These are phyloP conservation scores for Thryonomys swinderianus DNA, from an alignment of 2,113 vertebrate species.

Conservation along the genomic window DNA sequence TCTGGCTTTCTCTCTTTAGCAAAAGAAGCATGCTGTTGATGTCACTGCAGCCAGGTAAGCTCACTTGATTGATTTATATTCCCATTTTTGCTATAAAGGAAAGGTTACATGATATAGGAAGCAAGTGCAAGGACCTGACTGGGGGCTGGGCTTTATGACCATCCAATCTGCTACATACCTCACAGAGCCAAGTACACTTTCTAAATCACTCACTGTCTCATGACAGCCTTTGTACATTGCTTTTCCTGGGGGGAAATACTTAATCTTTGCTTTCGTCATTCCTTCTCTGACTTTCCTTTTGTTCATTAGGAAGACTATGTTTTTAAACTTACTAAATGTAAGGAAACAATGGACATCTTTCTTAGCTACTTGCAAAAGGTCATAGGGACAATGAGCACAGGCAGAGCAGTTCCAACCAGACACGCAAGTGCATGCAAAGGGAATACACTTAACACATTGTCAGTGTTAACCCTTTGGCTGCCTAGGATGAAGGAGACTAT, in stretches of 20 bases:
- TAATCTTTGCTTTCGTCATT: slow-evolving; percentile 63
- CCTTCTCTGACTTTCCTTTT: slow-evolving; percentile 78
- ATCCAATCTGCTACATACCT: background rate
- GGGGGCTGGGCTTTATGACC: background rate
- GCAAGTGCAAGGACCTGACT: too few species aligned
- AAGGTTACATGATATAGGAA: background rate
- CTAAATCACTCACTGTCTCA: background rate
- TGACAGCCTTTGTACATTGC: background rate
- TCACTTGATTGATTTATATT: background rate
- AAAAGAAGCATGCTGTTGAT: background rate
- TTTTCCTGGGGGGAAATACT: slow-evolving; percentile 4
- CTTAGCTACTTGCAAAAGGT: slow-evolving; percentile 86
- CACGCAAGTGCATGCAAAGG: slow-evolving; percentile 81
- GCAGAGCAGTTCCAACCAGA: slow-evolving; percentile 82
- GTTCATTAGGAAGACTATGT: slow-evolving; percentile 73
- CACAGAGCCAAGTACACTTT: background rate
- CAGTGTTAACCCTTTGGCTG: slow-evolving; percentile 83
- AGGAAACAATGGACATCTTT: slow-evolving; percentile 87
- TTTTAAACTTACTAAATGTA: slow-evolving; percentile 82
- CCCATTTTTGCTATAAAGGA: background rate
- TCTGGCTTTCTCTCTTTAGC: background rate
- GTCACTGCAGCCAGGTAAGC: background rate
- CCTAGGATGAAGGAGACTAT: background rate
- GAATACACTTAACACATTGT: slow-evolving; percentile 83
- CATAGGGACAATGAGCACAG: slow-evolving; percentile 85